Evolutionary conservation across 2,113 vertebrate genomes (phyloP).

Genomic region (Atherinomorus stipes): DNA sequence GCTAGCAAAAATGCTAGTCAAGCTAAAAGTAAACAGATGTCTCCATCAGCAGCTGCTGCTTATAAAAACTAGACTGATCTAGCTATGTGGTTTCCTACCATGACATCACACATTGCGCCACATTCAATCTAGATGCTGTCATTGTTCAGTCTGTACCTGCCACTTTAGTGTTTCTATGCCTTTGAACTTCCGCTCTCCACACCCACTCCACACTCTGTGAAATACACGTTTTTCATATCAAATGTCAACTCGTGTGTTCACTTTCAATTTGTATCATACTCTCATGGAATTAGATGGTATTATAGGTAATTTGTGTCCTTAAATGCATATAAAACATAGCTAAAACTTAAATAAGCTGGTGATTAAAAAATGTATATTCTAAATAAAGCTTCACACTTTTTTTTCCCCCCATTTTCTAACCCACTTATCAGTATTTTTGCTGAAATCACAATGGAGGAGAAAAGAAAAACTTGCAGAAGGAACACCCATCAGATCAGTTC

Average conservation of each 20-base stretch:
- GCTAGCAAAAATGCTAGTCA: too few species aligned
- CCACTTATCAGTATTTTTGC: too few species aligned
- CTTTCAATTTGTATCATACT: background rate
- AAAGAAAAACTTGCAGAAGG: too few species aligned
- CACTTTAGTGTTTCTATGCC: background rate
- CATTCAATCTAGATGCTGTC: background rate
- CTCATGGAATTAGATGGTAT: too few species aligned
- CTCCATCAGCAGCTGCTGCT: background rate
- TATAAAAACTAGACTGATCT: background rate
- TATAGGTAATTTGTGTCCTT: background rate
- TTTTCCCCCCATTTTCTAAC: too few species aligned
- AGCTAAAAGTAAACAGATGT: background rate
- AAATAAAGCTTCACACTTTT: too few species aligned
- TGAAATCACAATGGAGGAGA: too few species aligned
- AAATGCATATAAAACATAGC: background rate
- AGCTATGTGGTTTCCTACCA: background rate
- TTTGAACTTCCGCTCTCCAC: conserved; percentile 50
- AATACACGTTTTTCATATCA: background rate
- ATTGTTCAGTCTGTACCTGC: conserved; percentile 28
- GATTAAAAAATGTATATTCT: too few species aligned
- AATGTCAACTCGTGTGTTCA: too few species aligned
- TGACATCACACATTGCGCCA: background rate
- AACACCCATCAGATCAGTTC: too few species aligned
- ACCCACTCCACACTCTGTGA: conserved; percentile 12
- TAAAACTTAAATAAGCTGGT: too few species aligned